phyloP scores from a whole-genome alignment of 2,888 invertebrate species.

The Hymenopus coronatus region DNA sequence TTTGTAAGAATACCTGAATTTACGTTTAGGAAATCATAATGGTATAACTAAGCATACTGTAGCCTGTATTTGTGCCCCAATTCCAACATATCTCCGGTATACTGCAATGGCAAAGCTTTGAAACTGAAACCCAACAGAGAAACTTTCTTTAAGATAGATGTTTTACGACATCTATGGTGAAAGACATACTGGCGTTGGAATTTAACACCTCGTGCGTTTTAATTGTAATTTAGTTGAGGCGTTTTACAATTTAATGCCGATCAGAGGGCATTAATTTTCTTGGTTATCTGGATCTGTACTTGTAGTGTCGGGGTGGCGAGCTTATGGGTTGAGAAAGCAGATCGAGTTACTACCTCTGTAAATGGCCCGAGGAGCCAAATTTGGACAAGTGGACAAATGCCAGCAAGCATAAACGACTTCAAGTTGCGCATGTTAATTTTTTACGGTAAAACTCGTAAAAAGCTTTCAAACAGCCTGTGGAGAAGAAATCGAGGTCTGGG shows the following conservation, averaged over 20 bases:
- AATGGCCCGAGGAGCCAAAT: neutral
- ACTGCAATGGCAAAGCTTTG: neutral
- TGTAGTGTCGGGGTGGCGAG: neutral
- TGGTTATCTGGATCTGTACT: neutral
- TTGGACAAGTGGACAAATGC: constrained; percentile 18
- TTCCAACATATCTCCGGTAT: too few relatives aligned
- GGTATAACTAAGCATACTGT: too few relatives aligned
- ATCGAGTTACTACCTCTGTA: neutral
- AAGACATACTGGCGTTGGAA: neutral
- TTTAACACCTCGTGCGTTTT: neutral
- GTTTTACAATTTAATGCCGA: neutral
- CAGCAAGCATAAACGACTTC: neutral
- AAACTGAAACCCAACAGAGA: neutral
- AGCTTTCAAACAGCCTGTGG: neutral
- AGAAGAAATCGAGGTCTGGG: neutral
- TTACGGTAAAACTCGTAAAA: neutral
- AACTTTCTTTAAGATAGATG: neutral
- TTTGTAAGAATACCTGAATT: too few relatives aligned
- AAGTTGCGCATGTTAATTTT: neutral
- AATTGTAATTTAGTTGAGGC: neutral
- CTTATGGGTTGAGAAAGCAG: neutral
- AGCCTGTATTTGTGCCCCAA: too few relatives aligned
- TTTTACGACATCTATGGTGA: neutral
- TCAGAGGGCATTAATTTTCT: neutral
- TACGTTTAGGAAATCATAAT: too few relatives aligned